Evolutionary conservation across 2,113 vertebrate genomes (phyloP).

Genomic region (Deroptyus accipitrinus): DNA sequence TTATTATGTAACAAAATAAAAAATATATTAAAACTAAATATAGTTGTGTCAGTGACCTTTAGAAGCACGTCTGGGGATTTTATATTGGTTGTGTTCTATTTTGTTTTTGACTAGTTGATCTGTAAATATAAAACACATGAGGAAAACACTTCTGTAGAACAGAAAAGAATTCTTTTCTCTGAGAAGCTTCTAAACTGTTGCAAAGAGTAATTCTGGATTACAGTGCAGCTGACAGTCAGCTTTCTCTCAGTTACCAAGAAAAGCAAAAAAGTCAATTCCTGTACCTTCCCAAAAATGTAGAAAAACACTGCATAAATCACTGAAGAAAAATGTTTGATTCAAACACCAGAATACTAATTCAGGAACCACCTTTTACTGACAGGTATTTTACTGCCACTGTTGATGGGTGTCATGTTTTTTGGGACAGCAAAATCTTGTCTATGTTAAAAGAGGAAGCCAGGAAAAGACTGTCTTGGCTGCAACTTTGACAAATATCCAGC

Average conservation of each 20-base stretch:
- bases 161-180: neutral
- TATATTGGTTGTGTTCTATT: neutral
- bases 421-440: neutral
- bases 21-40: slow-evolving; percentile 4
- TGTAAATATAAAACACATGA: neutral
- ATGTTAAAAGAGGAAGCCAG: neutral
- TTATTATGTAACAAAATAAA: neutral
- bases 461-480: neutral
- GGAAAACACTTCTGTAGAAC: neutral
- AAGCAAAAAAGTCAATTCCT: neutral
- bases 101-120: neutral
- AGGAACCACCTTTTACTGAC: neutral
- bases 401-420: neutral
- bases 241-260: neutral
- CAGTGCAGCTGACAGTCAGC: neutral
- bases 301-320: neutral
- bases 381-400: neutral
- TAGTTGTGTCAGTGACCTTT: neutral
- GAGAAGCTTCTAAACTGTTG: neutral
- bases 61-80: neutral
- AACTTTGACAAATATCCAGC: neutral
- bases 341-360: neutral
- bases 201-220: neutral
- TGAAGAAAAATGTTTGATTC: neutral
- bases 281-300: neutral